Base-by-base conservation (phyloP, 1,140 invertebrate species). In the Trissolcus basalis region DNA sequence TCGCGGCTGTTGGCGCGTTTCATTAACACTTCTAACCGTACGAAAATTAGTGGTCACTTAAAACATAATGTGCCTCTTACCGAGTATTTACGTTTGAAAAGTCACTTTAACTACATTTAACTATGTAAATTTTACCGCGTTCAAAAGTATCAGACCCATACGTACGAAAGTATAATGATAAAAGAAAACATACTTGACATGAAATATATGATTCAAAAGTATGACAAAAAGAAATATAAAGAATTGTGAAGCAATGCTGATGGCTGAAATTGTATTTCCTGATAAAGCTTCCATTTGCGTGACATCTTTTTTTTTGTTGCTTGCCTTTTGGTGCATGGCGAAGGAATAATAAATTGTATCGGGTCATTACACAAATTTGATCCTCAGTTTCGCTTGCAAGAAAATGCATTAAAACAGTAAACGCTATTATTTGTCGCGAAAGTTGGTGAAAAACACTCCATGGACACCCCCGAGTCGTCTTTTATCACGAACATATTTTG, bases 401-500 rank as follows among this genome's bases (percentile, higher is more conserved):
- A 35, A 54, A 69, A 75, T 59, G 16, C 43, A 16, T 33, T 50
- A 56, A 58, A 60, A 60, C 50, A 48, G 39, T 45, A 71, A 76
- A 72, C 76, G 36, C 59, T 63, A 61, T 67, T 61, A 73, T 70
- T 69, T 58, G 65, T 56, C 47, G 63, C 71, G 71, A 71, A 78
- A 68, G 32, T 63, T 14, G 19, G 67, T 70, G 76, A 79, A 84
- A 78, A 77, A 71, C 70, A 82, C 79, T 81, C 59, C 64, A 78
- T 70, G 82, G 81, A 84, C 83, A 82, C 77, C 73, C 71, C 65
- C 71, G 56, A 67, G 56, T 69, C 59, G 60, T 67, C 78, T 84
- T 80, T 81, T 74, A 80, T 78, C 75, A 69, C 67, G 49, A 69
- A 51, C 73, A 73, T 79, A 75, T 80, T 82, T 84, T 83, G 82